phyloP scores from a whole-genome alignment of 2,797 vertebrate species.

The Lycodopsis pacificus region DNA sequence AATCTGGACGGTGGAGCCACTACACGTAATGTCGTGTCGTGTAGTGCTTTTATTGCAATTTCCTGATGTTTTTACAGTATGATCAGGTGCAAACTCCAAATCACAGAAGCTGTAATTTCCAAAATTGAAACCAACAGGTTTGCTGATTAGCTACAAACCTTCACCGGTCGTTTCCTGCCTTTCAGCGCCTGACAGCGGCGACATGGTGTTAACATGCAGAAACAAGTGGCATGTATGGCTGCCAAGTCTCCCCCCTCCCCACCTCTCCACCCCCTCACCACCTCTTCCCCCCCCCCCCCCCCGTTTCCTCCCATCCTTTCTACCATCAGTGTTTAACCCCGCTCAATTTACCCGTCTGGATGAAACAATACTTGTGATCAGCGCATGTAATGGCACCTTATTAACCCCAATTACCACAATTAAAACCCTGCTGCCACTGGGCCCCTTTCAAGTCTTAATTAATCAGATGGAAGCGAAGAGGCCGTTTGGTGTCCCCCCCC shows the following conservation, averaged over 20 bases:
- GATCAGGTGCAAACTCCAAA: background rate
- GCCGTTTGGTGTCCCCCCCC: conserved; percentile 61
- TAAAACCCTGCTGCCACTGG: conserved; percentile 87
- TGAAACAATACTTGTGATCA: conserved; percentile 90
- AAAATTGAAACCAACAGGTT: conserved; percentile 12
- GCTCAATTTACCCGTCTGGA: conserved; percentile 86
- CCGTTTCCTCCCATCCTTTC: conserved; percentile 67
- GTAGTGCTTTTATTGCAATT: conserved; percentile 13
- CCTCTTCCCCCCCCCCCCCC: conserved; percentile 33
- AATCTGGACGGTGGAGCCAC: background rate
- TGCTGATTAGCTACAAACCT: conserved; percentile 38
- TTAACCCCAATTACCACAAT: conserved; percentile 90
- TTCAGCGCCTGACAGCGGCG: conserved; percentile 57
- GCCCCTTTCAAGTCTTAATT: conserved; percentile 88
- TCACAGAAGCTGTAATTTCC: background rate
- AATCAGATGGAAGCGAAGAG: conserved; percentile 86
- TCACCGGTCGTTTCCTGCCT: conserved; percentile 32
- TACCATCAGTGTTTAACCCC: conserved; percentile 85
- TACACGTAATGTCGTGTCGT: conserved; percentile 10
- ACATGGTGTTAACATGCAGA: conserved; percentile 75
- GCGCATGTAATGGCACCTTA: conserved; percentile 87
- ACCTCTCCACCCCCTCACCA: conserved; percentile 1
- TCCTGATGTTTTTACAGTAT: conserved; percentile 2
- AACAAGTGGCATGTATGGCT: conserved; percentile 78
- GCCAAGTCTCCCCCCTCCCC: conserved; percentile 64